phyloP scores from a whole-genome alignment of 1,140 invertebrate species.

The Trichonephila clavipes region DNA sequence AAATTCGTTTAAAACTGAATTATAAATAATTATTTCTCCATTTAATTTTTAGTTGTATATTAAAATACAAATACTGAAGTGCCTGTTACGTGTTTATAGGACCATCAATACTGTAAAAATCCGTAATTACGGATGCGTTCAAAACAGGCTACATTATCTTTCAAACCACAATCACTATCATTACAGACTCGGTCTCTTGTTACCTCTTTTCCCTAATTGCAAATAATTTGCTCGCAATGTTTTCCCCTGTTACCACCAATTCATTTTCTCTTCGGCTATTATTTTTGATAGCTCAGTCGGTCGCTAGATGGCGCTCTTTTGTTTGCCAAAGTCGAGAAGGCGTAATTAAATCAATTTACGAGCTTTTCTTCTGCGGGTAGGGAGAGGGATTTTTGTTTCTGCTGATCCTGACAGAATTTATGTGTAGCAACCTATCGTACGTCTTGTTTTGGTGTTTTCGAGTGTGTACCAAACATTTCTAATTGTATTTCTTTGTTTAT shows the following conservation, averaged over 20 bases:
- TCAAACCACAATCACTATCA: conserved; percentile 58
- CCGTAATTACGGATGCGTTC: neutral
- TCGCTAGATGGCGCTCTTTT: conserved; percentile 32
- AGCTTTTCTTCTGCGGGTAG: neutral
- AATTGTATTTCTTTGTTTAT: conserved; percentile 20
- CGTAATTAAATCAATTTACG: conserved; percentile 61
- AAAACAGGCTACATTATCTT: conserved; percentile 25
- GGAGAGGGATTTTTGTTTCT: neutral
- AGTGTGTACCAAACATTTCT: neutral
- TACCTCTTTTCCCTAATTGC: conserved; percentile 38
- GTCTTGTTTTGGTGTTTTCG: neutral
- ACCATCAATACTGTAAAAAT: neutral
- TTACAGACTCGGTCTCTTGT: neutral
- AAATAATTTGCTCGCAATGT: conserved; percentile 34
- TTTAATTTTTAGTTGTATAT: too few relatives aligned
- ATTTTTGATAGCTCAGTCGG: neutral
- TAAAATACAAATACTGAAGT: too few relatives aligned
- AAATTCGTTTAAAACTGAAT: too few relatives aligned
- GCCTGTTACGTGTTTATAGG: neutral
- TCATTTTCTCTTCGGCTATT: conserved; percentile 27
- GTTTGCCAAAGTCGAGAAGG: conserved; percentile 25
- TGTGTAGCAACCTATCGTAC: neutral
- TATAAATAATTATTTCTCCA: too few relatives aligned
- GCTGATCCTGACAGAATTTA: neutral
- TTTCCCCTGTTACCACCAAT: conserved; percentile 21